Conservation (phyloP, 2,113 vertebrate genomes). For the Dipodomys spectabilis region DNA sequence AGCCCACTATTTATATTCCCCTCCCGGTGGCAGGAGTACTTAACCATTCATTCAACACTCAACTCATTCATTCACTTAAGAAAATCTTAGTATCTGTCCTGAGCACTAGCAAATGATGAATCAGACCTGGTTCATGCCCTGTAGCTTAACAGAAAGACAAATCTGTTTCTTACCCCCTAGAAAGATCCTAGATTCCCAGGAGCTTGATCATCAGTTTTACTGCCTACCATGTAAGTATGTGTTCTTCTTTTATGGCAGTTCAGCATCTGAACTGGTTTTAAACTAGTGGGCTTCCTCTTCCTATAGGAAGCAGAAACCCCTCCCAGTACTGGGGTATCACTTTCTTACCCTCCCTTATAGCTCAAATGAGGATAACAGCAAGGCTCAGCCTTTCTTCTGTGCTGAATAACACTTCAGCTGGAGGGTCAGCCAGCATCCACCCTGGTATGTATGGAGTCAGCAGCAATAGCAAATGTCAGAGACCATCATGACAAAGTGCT, state of each 20-base stretch:
- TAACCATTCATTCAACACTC: background rate
- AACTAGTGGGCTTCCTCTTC: background rate
- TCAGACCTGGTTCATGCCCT: background rate
- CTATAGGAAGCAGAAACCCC: background rate
- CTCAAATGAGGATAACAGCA: background rate
- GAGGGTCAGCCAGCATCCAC: background rate
- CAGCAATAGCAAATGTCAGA: background rate
- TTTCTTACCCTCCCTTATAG: background rate
- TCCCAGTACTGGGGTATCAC: background rate
- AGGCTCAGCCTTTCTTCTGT: background rate
- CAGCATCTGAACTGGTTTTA: background rate
- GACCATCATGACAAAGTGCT: background rate
- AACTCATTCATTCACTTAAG: background rate
- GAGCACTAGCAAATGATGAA: background rate
- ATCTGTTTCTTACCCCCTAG: background rate
- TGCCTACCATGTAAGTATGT: background rate
- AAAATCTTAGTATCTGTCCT: background rate
- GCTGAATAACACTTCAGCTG: background rate
- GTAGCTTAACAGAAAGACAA: background rate
- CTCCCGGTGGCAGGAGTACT: background rate
- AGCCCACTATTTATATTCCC: background rate
- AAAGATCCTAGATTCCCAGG: background rate
- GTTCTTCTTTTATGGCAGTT: background rate
- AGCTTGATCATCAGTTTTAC: background rate
- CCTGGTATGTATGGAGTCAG: accelerated